phyloP scores from a whole-genome alignment of 2,888 invertebrate genomes.

The Linnaemya tessellans region DNA sequence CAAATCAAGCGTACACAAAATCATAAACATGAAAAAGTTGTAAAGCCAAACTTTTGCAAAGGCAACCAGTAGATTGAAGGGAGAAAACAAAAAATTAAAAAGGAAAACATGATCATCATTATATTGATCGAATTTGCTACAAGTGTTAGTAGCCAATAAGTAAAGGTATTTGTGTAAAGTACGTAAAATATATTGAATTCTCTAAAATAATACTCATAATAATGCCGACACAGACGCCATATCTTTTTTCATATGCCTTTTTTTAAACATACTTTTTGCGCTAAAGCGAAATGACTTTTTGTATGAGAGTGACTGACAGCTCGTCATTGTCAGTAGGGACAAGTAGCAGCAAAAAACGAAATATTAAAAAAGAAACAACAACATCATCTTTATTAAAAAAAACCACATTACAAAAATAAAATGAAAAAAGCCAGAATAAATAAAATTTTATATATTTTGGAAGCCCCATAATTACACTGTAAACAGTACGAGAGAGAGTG shows the following conservation, averaged over 20 bases:
- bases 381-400: slow-evolving; percentile 53
- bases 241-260: slow-evolving; percentile 9
- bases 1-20: slow-evolving; percentile 36
- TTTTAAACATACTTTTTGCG: slow-evolving; percentile 21
- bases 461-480: slow-evolving; percentile 35
- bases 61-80: slow-evolving; percentile 14
- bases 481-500: background rate
- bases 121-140: slow-evolving; percentile 53
- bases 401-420: slow-evolving; percentile 19
- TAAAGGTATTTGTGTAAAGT: slow-evolving; percentile 33
- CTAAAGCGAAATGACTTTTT: slow-evolving; percentile 74
- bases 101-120: slow-evolving; percentile 31
- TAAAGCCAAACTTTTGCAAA: slow-evolving; percentile 15
- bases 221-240: slow-evolving; percentile 72
- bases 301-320: slow-evolving; percentile 73
- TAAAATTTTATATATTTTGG: slow-evolving; percentile 5
- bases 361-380: slow-evolving; percentile 35
- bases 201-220: slow-evolving; percentile 46
- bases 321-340: slow-evolving; percentile 75
- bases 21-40: slow-evolving; percentile 32
- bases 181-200: slow-evolving; percentile 23
- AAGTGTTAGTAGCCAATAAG: slow-evolving; percentile 35
- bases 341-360: slow-evolving; percentile 74
- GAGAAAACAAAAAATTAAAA: slow-evolving; percentile 10
- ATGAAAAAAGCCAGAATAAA: background rate